Evolutionary conservation across 2,113 vertebrate genomes (phyloP), one percentile per base, ranked within the genome.

Genomic region (Ramphastos sulfuratus): DNA sequence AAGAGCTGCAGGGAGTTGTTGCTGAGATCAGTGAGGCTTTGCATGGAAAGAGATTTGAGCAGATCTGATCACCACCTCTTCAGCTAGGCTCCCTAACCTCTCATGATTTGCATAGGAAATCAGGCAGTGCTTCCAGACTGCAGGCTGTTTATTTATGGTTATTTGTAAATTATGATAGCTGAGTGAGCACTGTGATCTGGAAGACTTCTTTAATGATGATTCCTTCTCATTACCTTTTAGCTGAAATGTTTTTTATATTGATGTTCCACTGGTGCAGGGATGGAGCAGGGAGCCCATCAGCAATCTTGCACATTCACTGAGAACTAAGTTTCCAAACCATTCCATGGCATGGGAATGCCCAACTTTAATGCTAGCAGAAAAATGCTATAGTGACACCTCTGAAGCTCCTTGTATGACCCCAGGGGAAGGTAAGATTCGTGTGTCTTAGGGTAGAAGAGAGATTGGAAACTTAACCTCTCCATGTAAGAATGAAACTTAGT

Each of bases 1-100:
- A 93, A 93, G 64, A 76, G 82, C 92, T 73, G 88, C 85, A 73
- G 91, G 92, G 88, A 87, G 7, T 58, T 75, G 90, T 79, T 89
- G 75, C 75, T 70, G 88, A 55, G 60, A 90, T 85, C 72, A 65
- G 30, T 6, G 64, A 76, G 46, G 72, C 67, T 90, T 93, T 94
- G 67, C 76, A 37, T 70, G 79, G 88, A 35, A 92, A 54, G 6
- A 74, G 90, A 54, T 69, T 21, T 2, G 5, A 78, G 54, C 33
- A 65, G 79, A 72, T 80, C 46, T 44, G 75, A 87, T 87, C 74
- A 78, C 85, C 37, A 33, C 3, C 1, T 83, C 81, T 81, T 89
- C 76, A 56, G 66, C 35, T 23, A 70, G 59, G 58, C 67, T 82
- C 63, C 80, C 56, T 63, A 37, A 6, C 50, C 24, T 72, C 85